Conservation (phyloP, 2,797 vertebrate genomes). For the Darevskia nairensis region DNA sequence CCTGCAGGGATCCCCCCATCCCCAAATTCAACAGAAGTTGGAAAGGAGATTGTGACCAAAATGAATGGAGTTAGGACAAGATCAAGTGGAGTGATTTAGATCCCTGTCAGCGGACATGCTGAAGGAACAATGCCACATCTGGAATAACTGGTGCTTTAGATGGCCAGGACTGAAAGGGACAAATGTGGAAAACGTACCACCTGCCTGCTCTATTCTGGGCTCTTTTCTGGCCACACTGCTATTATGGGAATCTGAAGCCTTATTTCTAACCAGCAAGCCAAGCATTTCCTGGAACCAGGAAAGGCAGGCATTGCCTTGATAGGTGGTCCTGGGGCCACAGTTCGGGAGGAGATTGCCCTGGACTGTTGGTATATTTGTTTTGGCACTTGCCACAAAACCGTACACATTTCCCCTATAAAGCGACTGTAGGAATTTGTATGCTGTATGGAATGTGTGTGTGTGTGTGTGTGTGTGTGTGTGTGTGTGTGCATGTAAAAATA, state of each 20-base stretch:
- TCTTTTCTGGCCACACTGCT: slow-evolving; percentile 31
- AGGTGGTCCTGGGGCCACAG: slow-evolving; percentile 67
- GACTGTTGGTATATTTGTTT: slow-evolving; percentile 47
- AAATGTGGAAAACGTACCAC: slow-evolving; percentile 28
- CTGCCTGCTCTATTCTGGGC: slow-evolving; percentile 34
- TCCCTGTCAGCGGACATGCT: too few species aligned
- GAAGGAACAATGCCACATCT: slow-evolving; percentile 3
- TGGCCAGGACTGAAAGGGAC: neutral
- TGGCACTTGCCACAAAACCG: slow-evolving; percentile 41
- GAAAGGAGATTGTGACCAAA: neutral
- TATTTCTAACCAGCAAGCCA: slow-evolving; percentile 4
- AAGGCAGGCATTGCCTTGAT: slow-evolving; percentile 47
- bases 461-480: too few species aligned
- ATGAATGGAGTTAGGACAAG: neutral
- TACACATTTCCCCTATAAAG: slow-evolving; percentile 33
- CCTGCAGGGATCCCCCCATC: neutral
- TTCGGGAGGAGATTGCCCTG: slow-evolving; percentile 37
- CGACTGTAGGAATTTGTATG: slow-evolving; percentile 52
- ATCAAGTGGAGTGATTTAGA: neutral
- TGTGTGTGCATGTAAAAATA: neutral
- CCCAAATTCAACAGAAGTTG: neutral
- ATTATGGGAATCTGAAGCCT: slow-evolving; percentile 20
- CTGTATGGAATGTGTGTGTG: slow-evolving; percentile 23
- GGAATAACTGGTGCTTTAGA: slow-evolving; percentile 6
- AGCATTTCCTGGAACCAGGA: slow-evolving; percentile 53